Evolutionary conservation across 2,797 vertebrate genomes (phyloP), one percentile per base, ranked within the genome.

Genomic region (Buceros bicornis): DNA sequence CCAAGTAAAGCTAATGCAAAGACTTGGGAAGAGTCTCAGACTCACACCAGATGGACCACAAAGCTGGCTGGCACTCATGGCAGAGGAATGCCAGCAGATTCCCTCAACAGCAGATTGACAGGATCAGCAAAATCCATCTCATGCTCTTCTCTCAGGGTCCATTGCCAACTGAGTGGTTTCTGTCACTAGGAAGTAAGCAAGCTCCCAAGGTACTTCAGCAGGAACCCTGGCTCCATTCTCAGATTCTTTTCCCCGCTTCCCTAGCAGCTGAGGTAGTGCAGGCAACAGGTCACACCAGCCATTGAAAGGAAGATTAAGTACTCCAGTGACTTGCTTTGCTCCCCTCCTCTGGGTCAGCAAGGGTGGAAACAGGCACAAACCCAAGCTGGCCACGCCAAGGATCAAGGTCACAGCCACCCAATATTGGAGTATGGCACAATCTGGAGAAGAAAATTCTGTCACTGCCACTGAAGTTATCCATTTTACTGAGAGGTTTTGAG

Each of bases 1-100:
- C 14, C n/a, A 86, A 77, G 25, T 1, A 6, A 69, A 73, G 18
- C 33, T 24, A 13, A 66, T 29, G 14, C 18, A 92, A 79, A 87
- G 14, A 29, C 40, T 83, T 83, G 61, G 58, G 45, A 62, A 81
- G 47, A 70, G 12, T 21, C 50, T 57, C 90, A 42, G 33, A 16
- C 22, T 72, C 8, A 42, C 20, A 85, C 16, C 16, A 76, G 47
- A 50, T 22, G 43, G 42, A 67, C 53, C 8, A 5, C 5, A 18
- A 85, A 50, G 15, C 6, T 18, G 28, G 15, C 6, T 18, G 28
- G 24, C 14, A 35, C 17, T 70, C 18, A 10, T 29, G n/a, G 7
- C 11, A 22, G 1, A 0, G 0, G 10, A 71, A 6, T 22, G 24
- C 11, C 28, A 64, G 33, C 71, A 62, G 2, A 5, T 48, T 45